Conservation (phyloP, 37 sponge, comb jelly and placozoan genomes). For the Mnemiopsis leidyi region DNA sequence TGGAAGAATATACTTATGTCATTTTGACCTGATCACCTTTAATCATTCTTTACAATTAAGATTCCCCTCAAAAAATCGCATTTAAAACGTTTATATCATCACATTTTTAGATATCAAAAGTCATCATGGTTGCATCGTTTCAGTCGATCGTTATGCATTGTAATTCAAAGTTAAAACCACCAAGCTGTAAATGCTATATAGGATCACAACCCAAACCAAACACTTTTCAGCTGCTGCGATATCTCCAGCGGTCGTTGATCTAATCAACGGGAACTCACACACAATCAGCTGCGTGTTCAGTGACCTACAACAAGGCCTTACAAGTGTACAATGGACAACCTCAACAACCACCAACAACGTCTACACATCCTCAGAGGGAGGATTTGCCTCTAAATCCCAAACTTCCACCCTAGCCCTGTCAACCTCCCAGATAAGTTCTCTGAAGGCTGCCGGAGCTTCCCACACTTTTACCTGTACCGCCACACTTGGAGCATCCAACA, state of each 20-base stretch:
- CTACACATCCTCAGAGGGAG: background rate
- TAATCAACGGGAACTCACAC: background rate
- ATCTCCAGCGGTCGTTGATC: background rate
- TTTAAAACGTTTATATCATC: too few species aligned
- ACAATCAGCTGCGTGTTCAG: background rate
- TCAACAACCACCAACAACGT: background rate
- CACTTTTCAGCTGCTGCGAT: background rate
- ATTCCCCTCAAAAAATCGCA: too few species aligned
- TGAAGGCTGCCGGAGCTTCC: background rate
- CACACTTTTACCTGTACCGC: background rate
- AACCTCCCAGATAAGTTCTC: background rate
- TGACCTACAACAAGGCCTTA: background rate
- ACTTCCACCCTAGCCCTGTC: background rate
- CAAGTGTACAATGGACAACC: background rate
- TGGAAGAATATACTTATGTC: too few species aligned
- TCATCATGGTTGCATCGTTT: too few species aligned
- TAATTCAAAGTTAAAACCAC: too few species aligned
- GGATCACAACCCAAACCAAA: too few species aligned
- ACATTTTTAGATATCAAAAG: too few species aligned
- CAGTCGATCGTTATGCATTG: too few species aligned
- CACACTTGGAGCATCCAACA: background rate
- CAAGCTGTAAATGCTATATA: too few species aligned
- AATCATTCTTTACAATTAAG: too few species aligned
- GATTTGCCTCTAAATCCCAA: background rate
- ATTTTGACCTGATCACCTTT: too few species aligned